These are phyloP conservation scores for Puntigrus tetrazona DNA, from an alignment of 2,113 vertebrate species.

Conservation along the genomic window DNA sequence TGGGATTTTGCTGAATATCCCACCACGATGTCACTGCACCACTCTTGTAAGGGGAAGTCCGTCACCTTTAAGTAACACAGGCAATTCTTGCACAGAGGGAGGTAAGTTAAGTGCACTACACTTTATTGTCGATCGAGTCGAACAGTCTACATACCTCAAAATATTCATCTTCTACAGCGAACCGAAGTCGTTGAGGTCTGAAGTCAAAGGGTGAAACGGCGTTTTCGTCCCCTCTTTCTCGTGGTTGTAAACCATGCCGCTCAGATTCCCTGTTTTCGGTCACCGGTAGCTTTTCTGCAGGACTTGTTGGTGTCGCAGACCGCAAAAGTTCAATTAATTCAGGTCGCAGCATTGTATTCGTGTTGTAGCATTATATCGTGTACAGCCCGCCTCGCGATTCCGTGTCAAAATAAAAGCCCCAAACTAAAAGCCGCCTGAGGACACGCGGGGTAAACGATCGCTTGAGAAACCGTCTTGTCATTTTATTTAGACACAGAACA, in stretches of 20 bases:
- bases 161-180: slow-evolving; percentile 74
- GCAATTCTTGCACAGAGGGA: not conserved
- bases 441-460: not conserved
- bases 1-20: not conserved
- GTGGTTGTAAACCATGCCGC: slow-evolving; percentile 5
- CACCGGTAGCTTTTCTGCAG: slow-evolving; percentile 40
- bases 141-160: slow-evolving; percentile 75
- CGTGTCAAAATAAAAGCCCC: not conserved
- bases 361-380: slow-evolving; percentile 56
- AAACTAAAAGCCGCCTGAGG: slow-evolving; percentile 15
- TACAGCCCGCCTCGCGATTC: not conserved
- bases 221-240: not conserved
- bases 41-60: no score
- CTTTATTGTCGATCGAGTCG: not conserved
- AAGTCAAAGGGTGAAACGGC: slow-evolving; percentile 69
- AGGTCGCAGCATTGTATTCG: slow-evolving; percentile 59
- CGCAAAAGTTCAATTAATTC: slow-evolving; percentile 30
- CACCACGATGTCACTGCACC: not conserved
- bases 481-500: not conserved
- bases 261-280: not conserved
- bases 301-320: slow-evolving; percentile 2
- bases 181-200: slow-evolving; percentile 64
- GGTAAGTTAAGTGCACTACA: not conserved
- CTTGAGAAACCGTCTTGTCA: not conserved
- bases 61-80: not conserved